A percentile compares a stretch with the other conserved stretches of the same genome.
Evolutionary conservation across 2,797 vertebrate genomes (phyloP).

Genomic region (Parauchenoglanis ngamensis): DNA sequence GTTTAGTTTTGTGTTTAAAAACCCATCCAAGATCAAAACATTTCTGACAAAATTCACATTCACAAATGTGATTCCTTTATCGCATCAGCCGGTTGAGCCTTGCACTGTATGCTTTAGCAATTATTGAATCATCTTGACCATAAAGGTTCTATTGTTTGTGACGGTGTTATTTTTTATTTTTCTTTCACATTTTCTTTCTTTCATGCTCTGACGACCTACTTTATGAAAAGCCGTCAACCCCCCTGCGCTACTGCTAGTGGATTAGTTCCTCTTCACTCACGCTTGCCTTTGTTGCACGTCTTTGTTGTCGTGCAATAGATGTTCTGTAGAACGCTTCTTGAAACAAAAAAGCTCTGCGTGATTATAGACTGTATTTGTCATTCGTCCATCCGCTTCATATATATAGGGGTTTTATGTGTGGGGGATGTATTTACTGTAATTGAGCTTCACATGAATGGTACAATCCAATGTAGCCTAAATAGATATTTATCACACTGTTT

Average conservation of each 20-base stretch:
- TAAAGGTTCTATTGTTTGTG: not conserved
- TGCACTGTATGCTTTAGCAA: too few relatives aligned
- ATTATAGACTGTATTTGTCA: conserved; percentile 8
- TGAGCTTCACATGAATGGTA: not conserved
- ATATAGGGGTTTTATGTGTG: not conserved
- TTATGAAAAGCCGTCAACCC: conserved; percentile 21
- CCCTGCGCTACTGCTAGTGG: not conserved
- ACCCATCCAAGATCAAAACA: not conserved
- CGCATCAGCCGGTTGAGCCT: not conserved
- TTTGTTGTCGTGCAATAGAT: conserved; percentile 15
- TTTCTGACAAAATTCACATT: not conserved
- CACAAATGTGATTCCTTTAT: not conserved
- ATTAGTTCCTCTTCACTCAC: not conserved
- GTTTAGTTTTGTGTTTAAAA: not conserved
- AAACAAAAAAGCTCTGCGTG: not conserved
- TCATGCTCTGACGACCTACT: not conserved
- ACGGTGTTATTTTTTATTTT: not conserved
- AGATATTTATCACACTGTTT: not conserved
- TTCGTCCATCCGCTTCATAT: not conserved
- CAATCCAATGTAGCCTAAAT: not conserved
- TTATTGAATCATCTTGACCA: not conserved
- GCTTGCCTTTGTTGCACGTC: not conserved
- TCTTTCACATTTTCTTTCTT: not conserved
- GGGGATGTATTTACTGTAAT: conserved; percentile 1
- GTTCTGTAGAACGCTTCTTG: not conserved